Conservation (phyloP, 1,140 invertebrate genomes). For the Habropoda laboriosa region DNA sequence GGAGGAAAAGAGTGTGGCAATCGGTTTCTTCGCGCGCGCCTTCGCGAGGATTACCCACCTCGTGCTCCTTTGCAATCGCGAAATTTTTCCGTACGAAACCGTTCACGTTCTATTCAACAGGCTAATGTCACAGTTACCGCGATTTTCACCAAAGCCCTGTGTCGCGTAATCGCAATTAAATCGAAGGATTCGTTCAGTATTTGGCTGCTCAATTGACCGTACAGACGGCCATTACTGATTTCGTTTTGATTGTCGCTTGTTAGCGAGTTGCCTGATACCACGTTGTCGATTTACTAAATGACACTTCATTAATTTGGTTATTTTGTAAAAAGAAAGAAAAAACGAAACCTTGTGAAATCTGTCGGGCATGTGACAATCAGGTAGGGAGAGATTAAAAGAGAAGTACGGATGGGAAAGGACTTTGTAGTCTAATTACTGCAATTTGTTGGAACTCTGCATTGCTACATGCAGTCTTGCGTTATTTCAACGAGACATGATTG, state of each 20-base stretch:
- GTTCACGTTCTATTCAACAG: slow-evolving; percentile 19
- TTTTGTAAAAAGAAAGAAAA: too few relatives aligned
- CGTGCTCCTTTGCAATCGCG: slow-evolving; percentile 47
- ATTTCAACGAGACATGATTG: background rate
- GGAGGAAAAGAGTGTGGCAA: slow-evolving; percentile 65
- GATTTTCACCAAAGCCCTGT: background rate
- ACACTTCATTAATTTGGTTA: background rate
- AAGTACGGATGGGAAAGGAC: too few relatives aligned
- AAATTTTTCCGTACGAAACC: slow-evolving; percentile 35
- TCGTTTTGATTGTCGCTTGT: background rate
- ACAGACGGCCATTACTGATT: background rate
- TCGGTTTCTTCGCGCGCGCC: slow-evolving; percentile 55
- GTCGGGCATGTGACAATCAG: too few relatives aligned
- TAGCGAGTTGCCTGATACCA: too few relatives aligned
- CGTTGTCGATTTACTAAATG: background rate
- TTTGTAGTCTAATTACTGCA: background rate
- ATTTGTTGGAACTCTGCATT: background rate
- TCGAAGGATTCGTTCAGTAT: background rate
- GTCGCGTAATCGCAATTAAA: slow-evolving; percentile 10
- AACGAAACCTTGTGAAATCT: too few relatives aligned
- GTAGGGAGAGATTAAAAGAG: too few relatives aligned
- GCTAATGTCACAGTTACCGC: slow-evolving; percentile 8
- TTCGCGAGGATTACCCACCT: slow-evolving; percentile 50
- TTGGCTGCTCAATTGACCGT: background rate
- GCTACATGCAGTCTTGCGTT: too few relatives aligned